phyloP scores from a whole-genome alignment of 1,140 invertebrate species.

The Carposina sasakii region DNA sequence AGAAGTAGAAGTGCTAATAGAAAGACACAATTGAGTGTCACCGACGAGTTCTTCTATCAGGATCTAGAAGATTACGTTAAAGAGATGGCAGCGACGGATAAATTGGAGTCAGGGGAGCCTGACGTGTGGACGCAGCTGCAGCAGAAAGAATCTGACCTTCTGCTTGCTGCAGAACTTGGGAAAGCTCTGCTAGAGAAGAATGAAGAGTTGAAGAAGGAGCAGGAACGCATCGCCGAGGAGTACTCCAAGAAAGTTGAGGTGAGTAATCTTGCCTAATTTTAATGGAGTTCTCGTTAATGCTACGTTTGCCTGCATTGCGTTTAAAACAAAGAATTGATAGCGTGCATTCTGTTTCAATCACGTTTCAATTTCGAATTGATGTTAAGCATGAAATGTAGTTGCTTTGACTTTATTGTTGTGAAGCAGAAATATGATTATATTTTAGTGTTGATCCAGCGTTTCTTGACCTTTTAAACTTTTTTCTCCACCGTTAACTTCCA shows the following conservation, averaged over 20 bases:
- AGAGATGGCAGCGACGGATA: constrained; percentile 69
- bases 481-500: too few relatives aligned
- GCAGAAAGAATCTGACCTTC: constrained; percentile 93
- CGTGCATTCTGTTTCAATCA: too few relatives aligned
- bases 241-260: constrained; percentile 96
- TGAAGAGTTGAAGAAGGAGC: constrained; percentile 89
- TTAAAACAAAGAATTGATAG: too few relatives aligned
- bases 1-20: constrained; percentile 45
- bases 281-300: too few relatives aligned
- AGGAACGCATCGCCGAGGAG: constrained; percentile 89
- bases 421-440: too few relatives aligned
- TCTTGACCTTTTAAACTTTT: too few relatives aligned
- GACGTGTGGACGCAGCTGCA: constrained; percentile 89
- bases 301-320: too few relatives aligned
- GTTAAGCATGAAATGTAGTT: too few relatives aligned
- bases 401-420: too few relatives aligned
- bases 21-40: constrained; percentile 40
- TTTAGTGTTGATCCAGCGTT: too few relatives aligned
- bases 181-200: constrained; percentile 96
- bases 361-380: too few relatives aligned
- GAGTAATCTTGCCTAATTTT: constrained; percentile 49
- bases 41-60: constrained; percentile 71
- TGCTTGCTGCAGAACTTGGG: constrained; percentile 94
- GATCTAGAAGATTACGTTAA: constrained; percentile 75
- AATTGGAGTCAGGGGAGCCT: constrained; percentile 61